Percentiles rank a stretch among this genome's conserved stretches.
Conservation (phyloP, 2,888 invertebrate genomes). For the Orchesella flavescens region DNA sequence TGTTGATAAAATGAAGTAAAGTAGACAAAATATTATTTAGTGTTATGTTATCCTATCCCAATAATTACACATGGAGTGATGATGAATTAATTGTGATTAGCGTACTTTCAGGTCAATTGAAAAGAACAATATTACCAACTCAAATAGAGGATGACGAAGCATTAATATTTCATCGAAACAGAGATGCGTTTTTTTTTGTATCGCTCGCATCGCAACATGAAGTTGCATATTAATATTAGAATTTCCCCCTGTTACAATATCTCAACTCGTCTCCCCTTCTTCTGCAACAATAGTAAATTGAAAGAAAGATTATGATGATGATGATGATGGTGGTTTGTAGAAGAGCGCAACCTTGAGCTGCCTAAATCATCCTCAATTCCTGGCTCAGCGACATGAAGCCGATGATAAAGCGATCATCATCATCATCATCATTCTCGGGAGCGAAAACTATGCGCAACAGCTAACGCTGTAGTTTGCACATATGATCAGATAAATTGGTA, state of each 20-base stretch:
- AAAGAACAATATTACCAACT: constrained; percentile 29
- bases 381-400: constrained; percentile 26
- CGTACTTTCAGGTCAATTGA: constrained; percentile 51
- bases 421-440: background rate
- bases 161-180: constrained; percentile 30
- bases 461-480: no score
- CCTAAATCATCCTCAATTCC: constrained; percentile 61
- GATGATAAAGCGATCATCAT: background rate
- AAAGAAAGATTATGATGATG: constrained; percentile 4
- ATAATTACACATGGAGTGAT: background rate
- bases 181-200: no score
- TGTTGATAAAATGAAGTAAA: no score
- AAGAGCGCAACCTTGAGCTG: constrained; percentile 59
- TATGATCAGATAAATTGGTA: no score
- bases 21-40: no score
- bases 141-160: constrained; percentile 28
- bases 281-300: constrained; percentile 21
- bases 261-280: background rate
- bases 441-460: no score
- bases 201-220: no score
- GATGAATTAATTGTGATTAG: constrained; percentile 18
- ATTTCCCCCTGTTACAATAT: constrained; percentile 27
- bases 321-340: constrained; percentile 14
- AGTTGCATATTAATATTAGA: constrained; percentile 13
- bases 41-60: no score